These are phyloP conservation scores for Phrynosoma blainvillii DNA, from an alignment of 2,113 vertebrate genomes.

Conservation along the genomic window DNA sequence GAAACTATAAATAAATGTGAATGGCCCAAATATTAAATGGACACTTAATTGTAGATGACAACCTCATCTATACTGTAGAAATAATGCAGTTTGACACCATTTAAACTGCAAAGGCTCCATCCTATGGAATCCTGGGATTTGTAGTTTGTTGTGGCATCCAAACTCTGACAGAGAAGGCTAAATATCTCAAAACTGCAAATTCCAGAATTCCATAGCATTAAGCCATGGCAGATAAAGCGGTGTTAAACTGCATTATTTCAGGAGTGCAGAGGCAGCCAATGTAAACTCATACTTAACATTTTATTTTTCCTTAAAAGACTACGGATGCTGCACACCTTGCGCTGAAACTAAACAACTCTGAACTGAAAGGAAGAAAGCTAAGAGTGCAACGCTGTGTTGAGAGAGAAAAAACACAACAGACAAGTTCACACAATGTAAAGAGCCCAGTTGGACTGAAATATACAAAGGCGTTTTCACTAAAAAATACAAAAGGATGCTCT, in stretches of 20 bases:
- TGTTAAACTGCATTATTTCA: too few relatives aligned
- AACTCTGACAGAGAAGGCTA: too few relatives aligned
- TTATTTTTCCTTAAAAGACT: slow-evolving; percentile 71
- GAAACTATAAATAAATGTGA: not conserved
- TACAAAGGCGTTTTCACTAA: slow-evolving; percentile 30
- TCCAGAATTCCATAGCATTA: too few relatives aligned
- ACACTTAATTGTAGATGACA: not conserved
- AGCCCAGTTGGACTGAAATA: slow-evolving; percentile 46
- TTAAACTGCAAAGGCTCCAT: too few relatives aligned
- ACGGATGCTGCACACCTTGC: slow-evolving; percentile 89
- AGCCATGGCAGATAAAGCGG: too few relatives aligned
- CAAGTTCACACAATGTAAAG: slow-evolving; percentile 35
- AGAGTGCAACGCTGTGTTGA: slow-evolving; percentile 83
- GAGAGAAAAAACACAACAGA: slow-evolving; percentile 70
- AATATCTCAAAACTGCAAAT: too few relatives aligned
- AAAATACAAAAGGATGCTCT: slow-evolving; percentile 36
- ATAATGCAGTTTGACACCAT: too few relatives aligned
- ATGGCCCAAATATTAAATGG: not conserved
- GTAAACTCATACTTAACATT: not conserved
- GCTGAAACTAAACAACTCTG: slow-evolving; percentile 84
- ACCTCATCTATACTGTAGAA: too few relatives aligned
- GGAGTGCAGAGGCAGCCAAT: too few relatives aligned
- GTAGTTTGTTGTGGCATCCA: too few relatives aligned
- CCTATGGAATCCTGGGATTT: too few relatives aligned
- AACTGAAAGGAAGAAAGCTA: slow-evolving; percentile 83